Evolutionary conservation across 2,888 invertebrate species (phyloP), one percentile per base, ranked within the genome.

Genomic region (Drosophila pseudotalamancana): DNA sequence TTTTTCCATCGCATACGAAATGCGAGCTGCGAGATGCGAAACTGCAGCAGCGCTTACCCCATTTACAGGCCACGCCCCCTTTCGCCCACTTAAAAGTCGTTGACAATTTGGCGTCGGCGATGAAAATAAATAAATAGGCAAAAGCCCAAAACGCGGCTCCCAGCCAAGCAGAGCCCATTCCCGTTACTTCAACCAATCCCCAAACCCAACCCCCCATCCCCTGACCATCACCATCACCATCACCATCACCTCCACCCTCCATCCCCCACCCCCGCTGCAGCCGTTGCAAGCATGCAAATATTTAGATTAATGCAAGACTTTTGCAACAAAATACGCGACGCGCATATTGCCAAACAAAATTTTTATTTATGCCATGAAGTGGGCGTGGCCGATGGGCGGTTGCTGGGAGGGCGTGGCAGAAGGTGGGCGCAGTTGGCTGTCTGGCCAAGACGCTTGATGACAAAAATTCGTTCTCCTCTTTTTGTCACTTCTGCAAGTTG

Each of bases 251-350:
- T 12, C 6, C 18, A 4, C 16, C 8, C 25, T 16, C 0, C 39
- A 2, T 11, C 6, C 11, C 16, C 8, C n/a, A 3, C 29, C 18
- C 14, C 18, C 25, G 12, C 18, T 14, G 12, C 29, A 53, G 35
- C 31, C 48, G 18, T 37, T 59, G 71, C 64, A 74, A 82, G 85
- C 81, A 85, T 85, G 81, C 85, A 82, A 82, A 82, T 82, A 85
- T 82, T 82, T 85, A 82, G 81, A 82, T 82, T 82, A 82, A 82
- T 82, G 81, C 81, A 82, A 82, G 79, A 82, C 82, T 85, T 82
- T 82, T 79, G 85, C 85, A 82, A 85, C 81, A 85, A 82, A 82
- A 82, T 82, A 82, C 81, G 81, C 85, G 85, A 35, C 82, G 82
- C 85, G 81, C 82, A 81, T 81, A 81, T 81, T 81, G 85, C 81